Evolutionary conservation across 2,113 vertebrate species (phyloP).

Genomic region (Trichomycterus rosablanca): DNA sequence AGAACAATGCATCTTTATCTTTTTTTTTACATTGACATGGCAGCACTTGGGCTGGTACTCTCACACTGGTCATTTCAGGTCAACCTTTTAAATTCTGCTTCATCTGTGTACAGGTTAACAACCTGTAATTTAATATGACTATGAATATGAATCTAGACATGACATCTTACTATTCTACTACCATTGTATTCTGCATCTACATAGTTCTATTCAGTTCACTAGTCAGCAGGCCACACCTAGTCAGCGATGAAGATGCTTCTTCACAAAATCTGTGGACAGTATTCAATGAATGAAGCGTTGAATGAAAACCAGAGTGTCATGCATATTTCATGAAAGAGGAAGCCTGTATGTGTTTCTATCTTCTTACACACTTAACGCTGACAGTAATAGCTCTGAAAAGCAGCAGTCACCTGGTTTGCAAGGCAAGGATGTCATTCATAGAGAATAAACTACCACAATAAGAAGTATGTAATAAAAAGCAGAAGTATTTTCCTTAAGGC

Average conservation of each 20-base stretch:
- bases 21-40: too few relatives aligned
- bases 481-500: constrained; percentile 12
- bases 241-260: not conserved
- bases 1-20: too few relatives aligned
- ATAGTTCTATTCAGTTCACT: not conserved
- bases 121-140: too few relatives aligned
- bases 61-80: too few relatives aligned
- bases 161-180: too few relatives aligned
- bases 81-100: too few relatives aligned
- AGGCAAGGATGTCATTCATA: constrained; percentile 11
- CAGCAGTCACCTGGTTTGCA: constrained; percentile 4
- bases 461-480: constrained; percentile 8
- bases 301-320: not conserved
- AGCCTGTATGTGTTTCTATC: constrained; percentile 15
- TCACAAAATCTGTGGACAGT: not conserved
- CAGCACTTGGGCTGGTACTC: too few relatives aligned
- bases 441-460: constrained; percentile 25
- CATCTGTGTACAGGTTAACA: too few relatives aligned
- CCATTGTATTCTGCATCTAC: not conserved
- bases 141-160: too few relatives aligned
- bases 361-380: constrained; percentile 13
- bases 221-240: not conserved
- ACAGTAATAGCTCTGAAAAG: constrained; percentile 22
- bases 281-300: constrained; percentile 1
- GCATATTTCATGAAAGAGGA: constrained; percentile 28